Evolutionary conservation across 2,888 invertebrate species (phyloP).

Genomic region (Andrena dorsata): DNA sequence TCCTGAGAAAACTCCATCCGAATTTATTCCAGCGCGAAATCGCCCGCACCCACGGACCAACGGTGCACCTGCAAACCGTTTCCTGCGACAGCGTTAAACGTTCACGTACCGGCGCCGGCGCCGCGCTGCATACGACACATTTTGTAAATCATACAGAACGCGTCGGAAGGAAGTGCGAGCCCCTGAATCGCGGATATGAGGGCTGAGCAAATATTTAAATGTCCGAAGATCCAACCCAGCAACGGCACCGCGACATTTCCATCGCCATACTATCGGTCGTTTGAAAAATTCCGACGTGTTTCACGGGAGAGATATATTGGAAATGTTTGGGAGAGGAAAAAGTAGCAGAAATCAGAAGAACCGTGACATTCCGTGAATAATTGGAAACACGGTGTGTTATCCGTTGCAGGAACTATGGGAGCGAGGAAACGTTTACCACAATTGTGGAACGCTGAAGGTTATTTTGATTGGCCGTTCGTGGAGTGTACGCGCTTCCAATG

Average conservation of each 20-base stretch:
- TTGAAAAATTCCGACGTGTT: neutral
- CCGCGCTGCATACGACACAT: neutral
- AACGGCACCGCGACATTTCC: neutral
- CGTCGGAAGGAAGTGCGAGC: neutral
- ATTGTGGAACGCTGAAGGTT: no score
- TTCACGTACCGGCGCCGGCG: constrained; percentile 17
- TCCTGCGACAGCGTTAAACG: constrained; percentile 47
- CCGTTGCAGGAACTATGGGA: no score
- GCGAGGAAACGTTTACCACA: no score
- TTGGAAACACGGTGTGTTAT: neutral
- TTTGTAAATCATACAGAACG: constrained; percentile 13
- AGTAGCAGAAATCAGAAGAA: neutral
- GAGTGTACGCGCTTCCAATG: no score
- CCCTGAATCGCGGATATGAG: constrained; percentile 2
- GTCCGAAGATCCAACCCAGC: constrained; percentile 6
- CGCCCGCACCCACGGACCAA: neutral
- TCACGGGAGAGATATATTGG: neutral
- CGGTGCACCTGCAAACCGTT: constrained; percentile 14
- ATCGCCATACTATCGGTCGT: neutral
- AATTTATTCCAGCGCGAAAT: constrained; percentile 58
- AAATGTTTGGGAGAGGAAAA: neutral
- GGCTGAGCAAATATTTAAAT: constrained; percentile 37
- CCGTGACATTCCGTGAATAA: neutral
- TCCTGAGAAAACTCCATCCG: constrained; percentile 52
- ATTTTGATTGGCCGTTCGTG: no score